Percentiles rank a stretch among this genome's conserved stretches.
Evolutionary conservation across 2,888 invertebrate genomes (phyloP).

Genomic region (Bombylius discolor): DNA sequence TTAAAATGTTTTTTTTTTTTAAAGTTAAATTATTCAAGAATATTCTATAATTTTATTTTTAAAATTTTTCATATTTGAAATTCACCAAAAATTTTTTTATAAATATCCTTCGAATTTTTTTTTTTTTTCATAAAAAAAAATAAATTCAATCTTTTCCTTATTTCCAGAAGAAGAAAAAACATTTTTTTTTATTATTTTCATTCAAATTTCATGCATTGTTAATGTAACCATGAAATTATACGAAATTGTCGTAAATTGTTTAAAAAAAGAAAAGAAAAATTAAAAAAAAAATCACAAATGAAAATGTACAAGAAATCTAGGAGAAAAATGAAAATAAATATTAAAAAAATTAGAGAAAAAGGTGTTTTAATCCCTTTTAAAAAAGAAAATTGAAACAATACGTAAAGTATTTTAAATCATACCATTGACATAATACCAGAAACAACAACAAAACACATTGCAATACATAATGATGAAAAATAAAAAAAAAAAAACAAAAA

Average conservation of each 20-base stretch:
- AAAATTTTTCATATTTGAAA: too few species aligned
- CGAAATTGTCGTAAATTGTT: neutral
- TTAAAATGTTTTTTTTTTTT: too few species aligned
- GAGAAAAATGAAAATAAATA: neutral
- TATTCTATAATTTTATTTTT: too few species aligned
- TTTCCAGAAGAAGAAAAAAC: too few species aligned
- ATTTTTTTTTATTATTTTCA: too few species aligned
- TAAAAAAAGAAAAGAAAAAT: neutral
- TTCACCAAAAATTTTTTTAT: too few species aligned
- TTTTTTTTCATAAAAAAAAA: too few species aligned
- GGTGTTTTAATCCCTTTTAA: slow-evolving; percentile 1
- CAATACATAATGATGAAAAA: neutral
- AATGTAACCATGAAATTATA: slow-evolving; percentile 1
- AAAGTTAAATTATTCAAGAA: too few species aligned
- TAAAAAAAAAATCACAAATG: neutral
- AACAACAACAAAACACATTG: neutral
- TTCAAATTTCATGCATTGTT: neutral
- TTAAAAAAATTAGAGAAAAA: neutral
- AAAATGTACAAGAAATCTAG: neutral
- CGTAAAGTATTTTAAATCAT: neutral
- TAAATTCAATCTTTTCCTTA: too few species aligned
- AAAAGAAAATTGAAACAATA: neutral
- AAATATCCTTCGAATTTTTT: too few species aligned
- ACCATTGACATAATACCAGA: neutral
- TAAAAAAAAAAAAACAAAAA: slow-evolving; percentile 1